Evolutionary conservation across 2,888 invertebrate species (phyloP), one percentile per base, ranked within the genome.

Genomic region (Sacculina carcini): DNA sequence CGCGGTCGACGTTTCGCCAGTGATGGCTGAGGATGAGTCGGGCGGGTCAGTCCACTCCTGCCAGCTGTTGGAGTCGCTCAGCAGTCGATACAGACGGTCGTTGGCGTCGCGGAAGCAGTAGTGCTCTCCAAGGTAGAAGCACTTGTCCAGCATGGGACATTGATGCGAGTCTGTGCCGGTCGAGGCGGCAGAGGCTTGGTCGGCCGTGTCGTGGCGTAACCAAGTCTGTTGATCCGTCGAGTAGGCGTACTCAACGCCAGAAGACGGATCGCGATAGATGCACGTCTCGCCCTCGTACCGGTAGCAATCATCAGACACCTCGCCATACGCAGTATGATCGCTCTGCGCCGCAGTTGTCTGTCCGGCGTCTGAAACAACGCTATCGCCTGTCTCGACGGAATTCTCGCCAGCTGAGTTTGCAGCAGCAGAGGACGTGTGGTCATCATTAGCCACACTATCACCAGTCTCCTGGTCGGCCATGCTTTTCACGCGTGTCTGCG

Each of bases 241-340:
- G 78, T 78, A 79, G 58, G 69, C 69, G 61, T 78, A 80, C 62
- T 76, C 74, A 56, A 73, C 72, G 40, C 75, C 73, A 19, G 74
- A 73, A 52, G 66, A 64, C 26, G 81, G 80, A 63, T 83, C 82
- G 21, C 78, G 79, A 58, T 81, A 81, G 57, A 80, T 70, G 24
- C 79, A 79, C 55, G 70, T 65, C 53, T 76, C 75, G 31, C 74
- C 76, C 62, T 77, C 75, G 61, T 81, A 81, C 28, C 74, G 74
- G 23, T 80, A 69, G 26, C 51, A 51, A 12, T 48, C 51, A 7
- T 50, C 51, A n/a, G n/a, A n/a, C n/a, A n/a, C n/a, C n/a, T n/a
- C n/a, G n/a, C n/a, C n/a, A n/a, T n/a, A n/a, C n/a, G n/a, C n/a
- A n/a, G n/a, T n/a, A n/a, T n/a, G n/a, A n/a, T n/a, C n/a, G n/a